Conservation (phyloP, 2,888 invertebrate species). For the Nipponacmea schrenckii region DNA sequence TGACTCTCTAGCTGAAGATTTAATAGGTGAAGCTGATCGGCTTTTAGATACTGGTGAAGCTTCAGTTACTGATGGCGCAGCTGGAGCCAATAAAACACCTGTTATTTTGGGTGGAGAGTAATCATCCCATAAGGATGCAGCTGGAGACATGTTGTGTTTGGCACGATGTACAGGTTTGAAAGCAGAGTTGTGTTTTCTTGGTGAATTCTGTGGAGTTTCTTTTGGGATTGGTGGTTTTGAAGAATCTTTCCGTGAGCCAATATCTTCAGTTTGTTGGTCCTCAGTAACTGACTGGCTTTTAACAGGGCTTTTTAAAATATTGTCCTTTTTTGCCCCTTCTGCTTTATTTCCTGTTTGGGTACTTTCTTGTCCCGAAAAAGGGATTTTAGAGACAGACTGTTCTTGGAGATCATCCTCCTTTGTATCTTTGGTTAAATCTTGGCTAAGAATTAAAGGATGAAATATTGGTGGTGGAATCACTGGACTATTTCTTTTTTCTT, state of each 20-base stretch:
- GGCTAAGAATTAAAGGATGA: background rate
- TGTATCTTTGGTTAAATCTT: background rate
- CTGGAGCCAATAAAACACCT: constrained; percentile 52
- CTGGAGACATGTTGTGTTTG: constrained; percentile 59
- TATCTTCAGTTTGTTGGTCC: background rate
- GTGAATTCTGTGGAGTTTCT: constrained; percentile 10
- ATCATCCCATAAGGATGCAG: constrained; percentile 61
- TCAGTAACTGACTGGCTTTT: background rate
- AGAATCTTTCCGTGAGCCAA: background rate
- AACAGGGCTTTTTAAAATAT: background rate
- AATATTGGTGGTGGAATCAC: background rate
- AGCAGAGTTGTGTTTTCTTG: constrained; percentile 35
- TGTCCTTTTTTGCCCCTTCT: background rate
- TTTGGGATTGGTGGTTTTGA: constrained; percentile 1
- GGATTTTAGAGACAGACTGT: background rate
- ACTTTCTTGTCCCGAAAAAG: background rate
- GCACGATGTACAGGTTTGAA: constrained; percentile 43
- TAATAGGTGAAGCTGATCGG: background rate
- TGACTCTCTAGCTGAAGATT: constrained; percentile 1
- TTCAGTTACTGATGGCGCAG: constrained; percentile 33
- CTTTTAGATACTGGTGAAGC: constrained; percentile 13
- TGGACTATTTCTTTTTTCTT: background rate
- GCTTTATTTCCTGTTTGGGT: background rate
- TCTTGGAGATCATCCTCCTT: background rate
- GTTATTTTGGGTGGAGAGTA: constrained; percentile 44